Evolutionary conservation across 2,113 vertebrate genomes (phyloP), one percentile per base, ranked within the genome.

Genomic region (Corvus hawaiiensis): DNA sequence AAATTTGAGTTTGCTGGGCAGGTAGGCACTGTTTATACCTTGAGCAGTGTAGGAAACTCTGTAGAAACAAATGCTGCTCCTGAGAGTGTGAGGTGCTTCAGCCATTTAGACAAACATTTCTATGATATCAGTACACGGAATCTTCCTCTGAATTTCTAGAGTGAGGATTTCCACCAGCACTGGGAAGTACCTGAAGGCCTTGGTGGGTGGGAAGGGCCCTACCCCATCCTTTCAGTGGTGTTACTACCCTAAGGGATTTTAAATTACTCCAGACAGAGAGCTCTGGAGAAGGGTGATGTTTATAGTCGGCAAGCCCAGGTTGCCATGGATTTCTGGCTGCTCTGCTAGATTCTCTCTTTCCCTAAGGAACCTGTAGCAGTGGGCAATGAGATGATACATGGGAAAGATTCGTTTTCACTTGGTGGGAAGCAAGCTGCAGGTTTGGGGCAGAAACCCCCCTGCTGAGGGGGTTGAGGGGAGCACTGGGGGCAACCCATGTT

Each of bases 61-160:
- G 13, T 28, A 83, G 51, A 69, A 73, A 62, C 41, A 46, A 76
- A n/a, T 33, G 41, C 28, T 11, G 3, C n/a, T 80, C 28, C 63
- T 1, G 3, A 58, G 48, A 54, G 11, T 0, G 0, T 24, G 28
- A 74, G 39, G 22, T 46, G 22, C n/a, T 71, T 71, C 48, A 28
- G 9, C 28, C 23, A 35, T 48, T 26, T 48, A 55, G 27, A 59
- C 13, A 24, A 74, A 20, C 11, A 19, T 43, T 52, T 72, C 44
- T 72, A 2, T 59, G 19, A 17, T 11, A 68, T 24, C 44, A 26
- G 24, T 35, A 21, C 37, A 10, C 21, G 10, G 9, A 43, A 20
- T 83, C 33, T 80, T 68, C 37, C 63, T 87, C 59, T n/a, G 28
- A 18, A 39, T 32, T 76, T 56, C 54, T 41, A 43, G 58, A 52